A percentile compares a stretch with the other conserved stretches of the same genome.
phyloP scores from a whole-genome alignment of 2,888 invertebrate genomes.

The Eledone cirrhosa region DNA sequence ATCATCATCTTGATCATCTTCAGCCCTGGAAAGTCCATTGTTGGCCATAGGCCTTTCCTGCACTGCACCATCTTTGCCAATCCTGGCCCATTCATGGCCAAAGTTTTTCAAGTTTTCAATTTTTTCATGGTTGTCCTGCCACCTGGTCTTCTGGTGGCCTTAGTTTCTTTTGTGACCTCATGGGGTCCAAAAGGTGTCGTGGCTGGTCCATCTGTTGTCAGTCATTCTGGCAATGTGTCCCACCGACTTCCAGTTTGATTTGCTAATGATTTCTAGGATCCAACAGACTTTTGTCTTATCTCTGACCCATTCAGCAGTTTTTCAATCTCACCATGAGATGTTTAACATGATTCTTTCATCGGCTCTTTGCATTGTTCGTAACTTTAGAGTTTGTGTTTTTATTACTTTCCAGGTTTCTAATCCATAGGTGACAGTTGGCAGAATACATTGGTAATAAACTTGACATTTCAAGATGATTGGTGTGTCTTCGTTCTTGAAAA shows the following conservation, averaged over 20 bases:
- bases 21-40: too few relatives aligned
- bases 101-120: background rate
- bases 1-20: background rate
- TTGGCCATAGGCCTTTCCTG: background rate
- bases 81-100: background rate
- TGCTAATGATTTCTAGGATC: background rate
- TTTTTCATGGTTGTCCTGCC: background rate
- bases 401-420: too few relatives aligned
- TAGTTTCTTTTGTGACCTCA: background rate
- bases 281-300: background rate
- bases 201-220: too few relatives aligned
- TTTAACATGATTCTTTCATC: background rate
- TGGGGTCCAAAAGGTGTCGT: background rate
- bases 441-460: too few relatives aligned
- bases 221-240: background rate
- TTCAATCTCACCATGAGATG: too few relatives aligned
- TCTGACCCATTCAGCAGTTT: background rate
- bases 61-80: background rate
- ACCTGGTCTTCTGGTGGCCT: background rate
- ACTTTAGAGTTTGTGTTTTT: too few relatives aligned
- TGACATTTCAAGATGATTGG: too few relatives aligned
- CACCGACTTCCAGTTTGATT: background rate
- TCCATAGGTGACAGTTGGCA: too few relatives aligned
- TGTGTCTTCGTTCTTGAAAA: background rate
- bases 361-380: too few relatives aligned